Evolutionary conservation across 1,140 invertebrate genomes (phyloP), one percentile per base, ranked within the genome.

Genomic region (Lucilia cuprina): DNA sequence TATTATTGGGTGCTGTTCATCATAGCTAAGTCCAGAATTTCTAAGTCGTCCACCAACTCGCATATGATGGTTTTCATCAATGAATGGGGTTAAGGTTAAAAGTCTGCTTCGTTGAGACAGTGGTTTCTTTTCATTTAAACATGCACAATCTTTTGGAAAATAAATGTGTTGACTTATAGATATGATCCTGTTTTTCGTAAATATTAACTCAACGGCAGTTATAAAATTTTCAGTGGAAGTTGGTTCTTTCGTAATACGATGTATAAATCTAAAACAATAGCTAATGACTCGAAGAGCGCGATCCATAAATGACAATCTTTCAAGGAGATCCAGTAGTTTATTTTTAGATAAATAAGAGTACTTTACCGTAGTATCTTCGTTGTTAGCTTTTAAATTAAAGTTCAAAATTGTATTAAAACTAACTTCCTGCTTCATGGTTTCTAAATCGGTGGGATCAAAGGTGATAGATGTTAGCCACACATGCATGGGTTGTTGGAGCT

Each of bases 1-100:
- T 5, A 83, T 77, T 21, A 83, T 83, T 8, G 83, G 83, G 13
- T 83, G 74, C 35, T 74, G 74, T 5, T 83, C 83, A n/a, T 83
- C 74, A 34, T 17, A 77, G 21, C 70, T 83, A 5, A 55, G 19
- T 12, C 35, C n/a, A 14, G 74, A 70, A 41, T 83, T 50, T 2
- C 34, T 17, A 9, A 83, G 25, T 13, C 47, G 13, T 1, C 74
- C 83, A 47, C 47, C 49, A 25, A 83, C 74, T 13, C 83, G 41
- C 13, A 83, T 9, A 8, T 50, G 17, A 13, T 25, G 8, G 13
- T 41, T 30, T 3, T 49, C 17, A 55, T 83, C 74, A 13, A 50
- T 25, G 49, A 83, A 25, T n/a, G 74, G 41, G n/a, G 77, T 83
- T 7, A 83, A 19, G 8, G 74, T 25, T 2, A 77, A 9, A 9